phyloP scores from a whole-genome alignment of 2,888 invertebrate species.

The Sinodicranocentrus sp. region DNA sequence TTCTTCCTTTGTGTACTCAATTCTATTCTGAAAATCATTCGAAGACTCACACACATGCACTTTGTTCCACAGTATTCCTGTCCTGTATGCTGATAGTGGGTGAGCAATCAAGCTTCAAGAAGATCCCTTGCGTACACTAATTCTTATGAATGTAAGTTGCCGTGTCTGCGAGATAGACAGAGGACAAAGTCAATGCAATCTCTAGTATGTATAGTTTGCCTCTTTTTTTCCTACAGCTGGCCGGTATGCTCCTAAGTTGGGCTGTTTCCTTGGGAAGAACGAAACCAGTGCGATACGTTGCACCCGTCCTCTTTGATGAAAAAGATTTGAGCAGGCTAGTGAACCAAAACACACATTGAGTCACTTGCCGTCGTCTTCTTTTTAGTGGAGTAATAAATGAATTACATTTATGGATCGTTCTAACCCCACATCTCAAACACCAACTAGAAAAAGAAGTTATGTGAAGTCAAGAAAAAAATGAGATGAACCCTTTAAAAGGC shows the following conservation, averaged over 20 bases:
- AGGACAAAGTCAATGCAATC: not conserved
- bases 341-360: conserved; percentile 10
- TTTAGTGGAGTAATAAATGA: conserved; percentile 45
- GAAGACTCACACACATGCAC: not conserved
- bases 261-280: too few species aligned
- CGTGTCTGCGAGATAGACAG: not conserved
- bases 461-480: not conserved
- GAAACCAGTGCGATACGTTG: too few species aligned
- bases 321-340: too few species aligned
- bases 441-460: not conserved
- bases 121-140: not conserved
- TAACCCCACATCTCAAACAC: conserved; percentile 37
- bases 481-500: conserved; percentile 55
- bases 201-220: not conserved
- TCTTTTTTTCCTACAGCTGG: not conserved
- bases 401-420: conserved; percentile 61
- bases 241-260: not conserved
- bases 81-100: too few species aligned
- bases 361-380: conserved; percentile 22
- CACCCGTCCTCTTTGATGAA: too few species aligned
- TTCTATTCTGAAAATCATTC: not conserved
- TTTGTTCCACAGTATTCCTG: not conserved
- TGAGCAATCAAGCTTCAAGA: not conserved
- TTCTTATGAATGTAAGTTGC: conserved; percentile 7
- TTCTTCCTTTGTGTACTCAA: conserved; percentile 16